Evolutionary conservation across 2,888 invertebrate species (phyloP).

Genomic region (Himalopsyche anomala): DNA sequence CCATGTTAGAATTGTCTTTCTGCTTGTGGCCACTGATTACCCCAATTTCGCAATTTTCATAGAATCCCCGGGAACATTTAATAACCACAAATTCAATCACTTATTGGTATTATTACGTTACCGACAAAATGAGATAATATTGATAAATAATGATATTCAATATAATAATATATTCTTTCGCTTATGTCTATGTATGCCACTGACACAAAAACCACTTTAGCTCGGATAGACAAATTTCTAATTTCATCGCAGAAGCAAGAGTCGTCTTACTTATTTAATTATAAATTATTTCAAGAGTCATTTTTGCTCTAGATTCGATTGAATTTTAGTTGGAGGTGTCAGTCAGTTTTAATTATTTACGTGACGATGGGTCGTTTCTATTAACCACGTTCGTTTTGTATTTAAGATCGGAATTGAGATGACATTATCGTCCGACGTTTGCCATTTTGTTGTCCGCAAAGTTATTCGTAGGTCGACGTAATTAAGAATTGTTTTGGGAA

Average conservation of each 20-base stretch:
- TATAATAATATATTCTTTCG: neutral
- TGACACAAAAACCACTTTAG: neutral
- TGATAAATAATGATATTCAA: neutral
- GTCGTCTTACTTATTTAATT: conserved; percentile 5
- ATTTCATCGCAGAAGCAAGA: neutral
- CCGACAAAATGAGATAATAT: neutral
- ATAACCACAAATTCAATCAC: neutral
- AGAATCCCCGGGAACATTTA: neutral
- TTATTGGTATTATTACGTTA: neutral
- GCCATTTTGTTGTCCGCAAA: no score
- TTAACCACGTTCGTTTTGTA: neutral
- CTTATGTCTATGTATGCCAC: neutral
- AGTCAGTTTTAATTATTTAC: conserved; percentile 31
- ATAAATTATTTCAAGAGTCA: conserved; percentile 15
- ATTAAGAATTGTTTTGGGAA: no score
- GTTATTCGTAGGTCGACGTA: no score
- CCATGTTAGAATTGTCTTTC: no score
- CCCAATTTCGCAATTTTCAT: neutral
- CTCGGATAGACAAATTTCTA: neutral
- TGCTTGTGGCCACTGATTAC: no score
- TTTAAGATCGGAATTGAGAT: conserved; percentile 1
- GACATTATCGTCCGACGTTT: conserved; percentile 1
- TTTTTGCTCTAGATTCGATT: conserved; percentile 11
- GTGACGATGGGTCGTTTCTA: conserved; percentile 28
- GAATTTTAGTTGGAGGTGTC: neutral